Evolutionary conservation across 1,140 invertebrate species (phyloP).

Genomic region (Oscheius sp.): DNA sequence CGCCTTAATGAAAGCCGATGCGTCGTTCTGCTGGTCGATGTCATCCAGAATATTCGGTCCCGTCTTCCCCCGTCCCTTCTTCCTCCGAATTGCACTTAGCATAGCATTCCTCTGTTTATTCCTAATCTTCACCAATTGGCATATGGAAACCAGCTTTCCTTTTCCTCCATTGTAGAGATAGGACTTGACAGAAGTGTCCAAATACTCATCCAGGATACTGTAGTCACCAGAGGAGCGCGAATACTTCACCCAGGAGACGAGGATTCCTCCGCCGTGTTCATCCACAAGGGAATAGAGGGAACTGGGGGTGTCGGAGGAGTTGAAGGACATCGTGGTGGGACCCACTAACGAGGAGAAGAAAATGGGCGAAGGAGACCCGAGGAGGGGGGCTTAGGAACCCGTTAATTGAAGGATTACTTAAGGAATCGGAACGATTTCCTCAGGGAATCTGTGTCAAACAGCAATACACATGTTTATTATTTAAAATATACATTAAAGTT

Average conservation of each 20-base stretch:
- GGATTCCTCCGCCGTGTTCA: conserved; percentile 74
- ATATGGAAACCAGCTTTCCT: conserved; percentile 81
- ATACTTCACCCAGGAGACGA: conserved; percentile 88
- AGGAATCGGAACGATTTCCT: no score
- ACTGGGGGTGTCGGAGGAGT: conserved; percentile 22
- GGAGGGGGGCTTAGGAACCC: no score
- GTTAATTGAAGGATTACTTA: no score
- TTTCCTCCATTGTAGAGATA: conserved; percentile 88
- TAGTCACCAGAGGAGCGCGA: conserved; percentile 82
- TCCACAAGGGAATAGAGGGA: conserved; percentile 61
- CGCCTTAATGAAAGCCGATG: conserved; percentile 23
- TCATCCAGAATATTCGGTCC: conserved; percentile 42
- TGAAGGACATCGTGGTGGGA: conserved; percentile 38
- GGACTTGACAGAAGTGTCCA: conserved; percentile 68
- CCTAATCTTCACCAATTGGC: conserved; percentile 78
- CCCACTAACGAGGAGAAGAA: no score
- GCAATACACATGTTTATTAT: no score
- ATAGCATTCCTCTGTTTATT: conserved; percentile 78
- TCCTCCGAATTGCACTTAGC: conserved; percentile 69
- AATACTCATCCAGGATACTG: conserved; percentile 42
- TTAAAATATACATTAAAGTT: no score
- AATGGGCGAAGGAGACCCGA: no score
- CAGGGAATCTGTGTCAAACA: no score
- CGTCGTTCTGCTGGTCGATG: conserved; percentile 22
- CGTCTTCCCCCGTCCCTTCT: conserved; percentile 40